Conservation (phyloP, 2,113 vertebrate genomes). For the Gracilinanus agilis region DNA sequence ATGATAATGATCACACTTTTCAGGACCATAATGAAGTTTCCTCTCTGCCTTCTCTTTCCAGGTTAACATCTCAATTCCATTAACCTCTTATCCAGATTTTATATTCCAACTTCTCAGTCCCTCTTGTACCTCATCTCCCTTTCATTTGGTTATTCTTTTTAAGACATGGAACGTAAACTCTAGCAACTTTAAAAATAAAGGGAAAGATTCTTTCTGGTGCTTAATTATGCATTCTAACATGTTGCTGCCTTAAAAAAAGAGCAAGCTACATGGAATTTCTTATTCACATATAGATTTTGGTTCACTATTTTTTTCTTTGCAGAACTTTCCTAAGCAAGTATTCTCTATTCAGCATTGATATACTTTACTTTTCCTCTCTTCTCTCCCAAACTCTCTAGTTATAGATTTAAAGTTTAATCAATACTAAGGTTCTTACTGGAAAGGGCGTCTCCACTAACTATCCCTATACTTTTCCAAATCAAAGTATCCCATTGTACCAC, state of each 20-base stretch:
- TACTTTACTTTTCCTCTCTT: neutral
- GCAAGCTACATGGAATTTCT: neutral
- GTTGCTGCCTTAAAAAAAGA: neutral
- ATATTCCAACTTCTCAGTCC: neutral
- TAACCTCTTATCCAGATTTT: neutral
- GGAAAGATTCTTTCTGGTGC: neutral
- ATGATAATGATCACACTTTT: neutral
- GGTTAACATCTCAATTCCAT: conserved; percentile 7
- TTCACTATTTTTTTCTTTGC: neutral
- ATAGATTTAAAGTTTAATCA: neutral
- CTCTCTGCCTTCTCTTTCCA: conserved; percentile 24
- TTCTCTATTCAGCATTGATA: neutral
- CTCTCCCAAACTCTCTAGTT: neutral
- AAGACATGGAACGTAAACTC: neutral
- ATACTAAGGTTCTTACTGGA: neutral
- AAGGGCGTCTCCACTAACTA: neutral
- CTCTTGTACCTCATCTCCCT: neutral
- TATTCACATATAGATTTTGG: neutral
- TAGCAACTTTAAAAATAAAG: neutral
- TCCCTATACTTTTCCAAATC: neutral
- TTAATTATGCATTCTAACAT: neutral
- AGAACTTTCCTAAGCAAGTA: neutral
- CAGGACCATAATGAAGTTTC: neutral
- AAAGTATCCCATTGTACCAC: neutral
- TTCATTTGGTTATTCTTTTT: neutral